Conservation (phyloP, 2,113 vertebrate genomes). For the Elgaria multicarinata region DNA sequence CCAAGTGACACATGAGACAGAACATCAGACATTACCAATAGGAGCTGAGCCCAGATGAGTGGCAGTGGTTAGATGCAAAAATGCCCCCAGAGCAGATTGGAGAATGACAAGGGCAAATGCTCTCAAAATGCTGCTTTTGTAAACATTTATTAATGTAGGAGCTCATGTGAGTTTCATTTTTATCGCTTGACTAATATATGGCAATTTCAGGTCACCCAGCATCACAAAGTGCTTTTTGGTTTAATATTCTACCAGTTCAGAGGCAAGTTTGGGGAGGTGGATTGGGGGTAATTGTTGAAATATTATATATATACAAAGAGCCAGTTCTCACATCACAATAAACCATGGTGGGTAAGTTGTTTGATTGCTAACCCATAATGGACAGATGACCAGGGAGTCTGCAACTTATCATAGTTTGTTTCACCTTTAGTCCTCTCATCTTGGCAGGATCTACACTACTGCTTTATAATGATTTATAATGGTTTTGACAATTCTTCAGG, state of each 20-base stretch:
- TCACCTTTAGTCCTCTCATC: no score
- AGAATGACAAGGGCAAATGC: not conserved
- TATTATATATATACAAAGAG: not conserved
- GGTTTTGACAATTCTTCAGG: no score
- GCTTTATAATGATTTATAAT: no score
- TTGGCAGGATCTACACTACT: no score
- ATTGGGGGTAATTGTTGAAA: not conserved
- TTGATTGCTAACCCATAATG: no score
- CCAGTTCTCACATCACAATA: no score
- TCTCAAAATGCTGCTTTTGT: not conserved
- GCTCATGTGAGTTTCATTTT: not conserved
- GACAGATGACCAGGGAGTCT: no score
- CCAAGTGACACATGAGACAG: not conserved
- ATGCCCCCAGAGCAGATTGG: not conserved
- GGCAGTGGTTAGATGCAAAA: not conserved
- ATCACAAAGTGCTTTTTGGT: rapidly evolving
- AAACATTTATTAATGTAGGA: not conserved
- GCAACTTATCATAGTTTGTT: no score
- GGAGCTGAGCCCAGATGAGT: not conserved
- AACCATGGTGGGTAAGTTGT: no score
- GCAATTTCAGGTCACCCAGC: not conserved
- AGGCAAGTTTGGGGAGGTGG: not conserved
- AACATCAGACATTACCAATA: not conserved
- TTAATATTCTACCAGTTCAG: not conserved
- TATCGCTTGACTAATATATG: no score